Evolutionary conservation across 2,113 vertebrate species (phyloP).

Genomic region (Tychaedon coryphoeus): DNA sequence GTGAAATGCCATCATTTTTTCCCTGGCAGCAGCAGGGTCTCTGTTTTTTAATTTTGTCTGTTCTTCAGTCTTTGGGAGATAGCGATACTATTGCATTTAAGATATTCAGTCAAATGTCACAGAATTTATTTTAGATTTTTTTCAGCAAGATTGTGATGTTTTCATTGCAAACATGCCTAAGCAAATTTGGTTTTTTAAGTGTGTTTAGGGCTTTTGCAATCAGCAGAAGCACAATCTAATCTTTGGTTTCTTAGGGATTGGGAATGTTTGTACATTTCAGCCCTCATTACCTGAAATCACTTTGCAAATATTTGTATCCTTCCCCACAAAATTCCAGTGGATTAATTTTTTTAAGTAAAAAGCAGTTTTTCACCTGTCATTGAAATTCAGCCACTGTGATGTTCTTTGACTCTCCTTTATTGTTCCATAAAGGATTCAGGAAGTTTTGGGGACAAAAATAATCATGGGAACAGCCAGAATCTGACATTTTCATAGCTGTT

Average conservation of each 20-base stretch:
- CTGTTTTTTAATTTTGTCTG: neutral
- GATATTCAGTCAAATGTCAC: neutral
- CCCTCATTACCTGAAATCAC: neutral
- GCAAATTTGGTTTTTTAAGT: neutral
- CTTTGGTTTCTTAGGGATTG: neutral
- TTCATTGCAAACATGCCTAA: neutral
- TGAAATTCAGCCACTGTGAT: neutral
- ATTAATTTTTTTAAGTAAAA: neutral
- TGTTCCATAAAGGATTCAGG: neutral
- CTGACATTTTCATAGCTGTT: neutral
- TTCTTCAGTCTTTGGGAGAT: neutral
- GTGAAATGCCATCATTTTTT: neutral
- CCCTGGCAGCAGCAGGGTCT: neutral
- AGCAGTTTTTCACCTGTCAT: neutral
- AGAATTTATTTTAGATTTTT: neutral
- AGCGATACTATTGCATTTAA: neutral
- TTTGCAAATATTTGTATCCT: neutral
- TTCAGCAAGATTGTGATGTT: neutral
- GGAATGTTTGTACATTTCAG: neutral
- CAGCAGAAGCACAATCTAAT: neutral
- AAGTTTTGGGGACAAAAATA: neutral
- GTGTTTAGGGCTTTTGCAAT: neutral
- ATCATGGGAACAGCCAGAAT: neutral
- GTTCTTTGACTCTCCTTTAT: neutral
- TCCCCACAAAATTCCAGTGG: neutral